These are phyloP conservation scores for Myocastor coypus DNA, from an alignment of 2,113 vertebrate genomes.

Conservation along the genomic window DNA sequence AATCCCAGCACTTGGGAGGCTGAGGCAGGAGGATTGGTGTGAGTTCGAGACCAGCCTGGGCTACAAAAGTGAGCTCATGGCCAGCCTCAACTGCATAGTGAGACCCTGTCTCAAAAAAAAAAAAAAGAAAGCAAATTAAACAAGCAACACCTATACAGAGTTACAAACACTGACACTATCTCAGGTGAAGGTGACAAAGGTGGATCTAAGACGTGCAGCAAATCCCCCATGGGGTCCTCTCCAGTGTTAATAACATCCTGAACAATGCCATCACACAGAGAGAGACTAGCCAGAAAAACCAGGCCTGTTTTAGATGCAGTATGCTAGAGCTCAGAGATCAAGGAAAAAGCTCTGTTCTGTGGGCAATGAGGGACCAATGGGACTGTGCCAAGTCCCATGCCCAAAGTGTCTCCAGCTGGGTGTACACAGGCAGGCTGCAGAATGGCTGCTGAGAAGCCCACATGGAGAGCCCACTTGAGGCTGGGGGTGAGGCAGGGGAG, in stretches of 20 bases:
- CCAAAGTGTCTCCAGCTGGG: not conserved
- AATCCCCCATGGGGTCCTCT: not conserved
- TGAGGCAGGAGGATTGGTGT: too few species aligned
- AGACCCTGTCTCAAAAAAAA: too few species aligned
- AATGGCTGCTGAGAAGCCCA: not conserved
- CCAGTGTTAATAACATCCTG: not conserved
- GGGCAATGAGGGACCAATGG: too few species aligned
- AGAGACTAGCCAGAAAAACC: not conserved
- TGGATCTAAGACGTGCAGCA: not conserved
- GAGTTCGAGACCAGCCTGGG: too few species aligned
- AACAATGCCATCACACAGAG: not conserved
- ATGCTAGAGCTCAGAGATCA: not conserved
- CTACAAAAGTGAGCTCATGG: too few species aligned
- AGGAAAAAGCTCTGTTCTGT: not conserved
- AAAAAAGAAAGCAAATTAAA: not conserved
- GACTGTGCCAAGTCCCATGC: not conserved
- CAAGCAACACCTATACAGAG: not conserved
- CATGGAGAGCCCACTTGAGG: not conserved
- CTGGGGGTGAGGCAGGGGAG: too few species aligned
- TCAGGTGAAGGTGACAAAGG: not conserved
- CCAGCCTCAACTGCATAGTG: too few species aligned
- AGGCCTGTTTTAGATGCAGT: not conserved
- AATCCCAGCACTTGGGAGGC: too few species aligned
- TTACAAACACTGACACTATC: not conserved
- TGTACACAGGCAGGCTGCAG: not conserved